These are phyloP conservation scores for Diadegma fenestrale DNA, from an alignment of 2,888 invertebrate species.

Conservation along the genomic window DNA sequence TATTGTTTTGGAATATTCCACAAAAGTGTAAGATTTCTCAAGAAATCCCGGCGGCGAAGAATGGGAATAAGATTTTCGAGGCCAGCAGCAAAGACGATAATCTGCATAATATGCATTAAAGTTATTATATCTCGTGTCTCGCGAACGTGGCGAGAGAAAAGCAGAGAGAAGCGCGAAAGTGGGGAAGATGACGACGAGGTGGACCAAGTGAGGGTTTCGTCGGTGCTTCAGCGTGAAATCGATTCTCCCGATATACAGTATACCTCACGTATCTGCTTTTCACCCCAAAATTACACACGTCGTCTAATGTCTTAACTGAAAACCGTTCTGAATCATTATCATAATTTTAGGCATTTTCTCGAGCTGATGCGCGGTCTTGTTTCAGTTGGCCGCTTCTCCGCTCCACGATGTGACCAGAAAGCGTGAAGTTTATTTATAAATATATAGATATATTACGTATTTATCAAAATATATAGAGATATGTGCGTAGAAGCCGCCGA, in stretches of 20 bases:
- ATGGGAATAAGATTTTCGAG: slow-evolving; percentile 61
- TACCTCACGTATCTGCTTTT: slow-evolving; percentile 79
- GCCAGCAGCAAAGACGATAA: slow-evolving; percentile 54
- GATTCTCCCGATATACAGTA: slow-evolving; percentile 72
- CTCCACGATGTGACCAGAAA: slow-evolving; percentile 7
- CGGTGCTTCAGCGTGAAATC: slow-evolving; percentile 66
- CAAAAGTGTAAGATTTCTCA: slow-evolving; percentile 43
- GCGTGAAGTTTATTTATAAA: slow-evolving; percentile 40
- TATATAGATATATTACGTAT: slow-evolving; percentile 7
- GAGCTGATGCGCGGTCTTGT: slow-evolving; percentile 73
- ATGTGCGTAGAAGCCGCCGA: slow-evolving; percentile 16
- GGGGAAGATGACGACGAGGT: slow-evolving; percentile 65
- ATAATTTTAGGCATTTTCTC: slow-evolving; percentile 83
- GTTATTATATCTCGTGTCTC: slow-evolving; percentile 79
- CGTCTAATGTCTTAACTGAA: slow-evolving; percentile 85
- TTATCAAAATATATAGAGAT: neutral
- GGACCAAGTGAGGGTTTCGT: slow-evolving; percentile 32
- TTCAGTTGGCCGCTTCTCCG: slow-evolving; percentile 63
- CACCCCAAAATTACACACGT: slow-evolving; percentile 82
- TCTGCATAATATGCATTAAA: slow-evolving; percentile 82
- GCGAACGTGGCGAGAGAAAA: slow-evolving; percentile 27
- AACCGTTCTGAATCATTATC: slow-evolving; percentile 83
- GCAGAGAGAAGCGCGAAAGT: slow-evolving; percentile 23
- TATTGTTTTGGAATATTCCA: too few species aligned
- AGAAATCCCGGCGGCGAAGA: slow-evolving; percentile 57